Conservation (phyloP, 2,888 invertebrate species). For the Watsonalla cultraria region DNA sequence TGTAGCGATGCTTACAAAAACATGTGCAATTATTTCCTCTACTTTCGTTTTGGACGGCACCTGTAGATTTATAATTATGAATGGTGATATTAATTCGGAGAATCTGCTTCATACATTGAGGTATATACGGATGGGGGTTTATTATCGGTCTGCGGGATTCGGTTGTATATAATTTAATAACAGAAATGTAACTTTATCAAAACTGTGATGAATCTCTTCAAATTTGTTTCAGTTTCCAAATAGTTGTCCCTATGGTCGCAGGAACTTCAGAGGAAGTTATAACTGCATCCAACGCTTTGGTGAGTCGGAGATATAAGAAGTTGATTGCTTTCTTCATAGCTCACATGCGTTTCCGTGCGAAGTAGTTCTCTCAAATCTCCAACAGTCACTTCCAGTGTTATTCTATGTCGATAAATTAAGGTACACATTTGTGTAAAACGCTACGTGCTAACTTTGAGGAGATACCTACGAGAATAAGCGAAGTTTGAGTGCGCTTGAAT, state of each 20-base stretch:
- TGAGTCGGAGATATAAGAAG: not conserved
- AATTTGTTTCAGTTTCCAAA: not conserved
- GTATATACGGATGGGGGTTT: too few relatives aligned
- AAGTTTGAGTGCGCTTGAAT: slow-evolving; percentile 63
- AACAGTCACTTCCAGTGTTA: slow-evolving; percentile 28
- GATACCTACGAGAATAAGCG: slow-evolving; percentile 63
- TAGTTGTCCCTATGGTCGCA: not conserved
- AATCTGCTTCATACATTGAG: too few relatives aligned
- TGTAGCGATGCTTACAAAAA: too few relatives aligned
- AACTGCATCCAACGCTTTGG: not conserved
- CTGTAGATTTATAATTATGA: too few relatives aligned
- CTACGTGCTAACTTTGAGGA: slow-evolving; percentile 65
- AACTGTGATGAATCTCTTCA: not conserved
- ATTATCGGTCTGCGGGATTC: too few relatives aligned
- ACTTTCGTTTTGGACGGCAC: too few relatives aligned
- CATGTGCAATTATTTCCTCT: too few relatives aligned
- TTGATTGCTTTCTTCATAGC: too few relatives aligned
- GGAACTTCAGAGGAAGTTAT: not conserved
- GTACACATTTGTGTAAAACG: slow-evolving; percentile 70
- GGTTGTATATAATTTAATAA: too few relatives aligned
- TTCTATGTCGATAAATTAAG: slow-evolving; percentile 44
- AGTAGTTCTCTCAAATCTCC: too few relatives aligned
- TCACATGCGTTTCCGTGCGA: too few relatives aligned
- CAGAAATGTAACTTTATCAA: not conserved
- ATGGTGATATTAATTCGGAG: too few relatives aligned